Evolutionary conservation across 2,797 vertebrate genomes (phyloP).

Genomic region (Dendrocincla tyrannina): DNA sequence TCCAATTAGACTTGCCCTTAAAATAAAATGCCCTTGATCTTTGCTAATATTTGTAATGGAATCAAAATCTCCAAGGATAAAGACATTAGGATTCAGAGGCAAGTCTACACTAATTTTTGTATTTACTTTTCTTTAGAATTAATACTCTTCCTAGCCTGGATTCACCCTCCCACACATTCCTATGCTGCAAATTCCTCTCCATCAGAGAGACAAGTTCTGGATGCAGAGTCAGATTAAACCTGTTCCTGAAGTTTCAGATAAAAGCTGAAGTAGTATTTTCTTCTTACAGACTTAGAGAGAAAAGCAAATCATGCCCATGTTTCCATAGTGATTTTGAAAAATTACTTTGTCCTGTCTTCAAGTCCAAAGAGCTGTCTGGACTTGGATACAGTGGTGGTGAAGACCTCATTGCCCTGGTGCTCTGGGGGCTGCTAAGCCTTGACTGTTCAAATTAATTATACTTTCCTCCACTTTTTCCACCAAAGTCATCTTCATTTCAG

Average conservation of each 20-base stretch:
- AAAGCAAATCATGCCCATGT: neutral
- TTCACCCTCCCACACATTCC: neutral
- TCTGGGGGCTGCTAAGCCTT: neutral
- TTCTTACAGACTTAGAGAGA: neutral
- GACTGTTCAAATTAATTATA: neutral
- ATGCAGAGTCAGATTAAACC: neutral
- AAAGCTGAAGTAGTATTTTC: neutral
- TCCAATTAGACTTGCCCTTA: conserved; percentile 56
- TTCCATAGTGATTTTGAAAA: neutral
- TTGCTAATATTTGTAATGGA: conserved; percentile 60
- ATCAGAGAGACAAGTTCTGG: rapidly evolving
- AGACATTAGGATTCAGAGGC: conserved; percentile 11
- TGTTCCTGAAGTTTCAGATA: neutral
- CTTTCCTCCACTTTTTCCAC: neutral
- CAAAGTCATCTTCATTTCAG: neutral
- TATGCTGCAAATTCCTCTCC: neutral
- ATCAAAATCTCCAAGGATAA: conserved; percentile 46
- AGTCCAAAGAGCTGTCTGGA: neutral
- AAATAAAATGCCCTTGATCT: conserved; percentile 65
- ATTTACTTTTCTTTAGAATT: conserved; percentile 45
- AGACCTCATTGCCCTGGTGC: neutral
- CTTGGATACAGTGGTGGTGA: rapidly evolving
- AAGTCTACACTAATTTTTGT: conserved; percentile 10
- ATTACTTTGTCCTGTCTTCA: neutral
- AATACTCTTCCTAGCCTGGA: neutral